Conservation (phyloP, 2,113 vertebrate species). For the Puffinus mauretanicus region DNA sequence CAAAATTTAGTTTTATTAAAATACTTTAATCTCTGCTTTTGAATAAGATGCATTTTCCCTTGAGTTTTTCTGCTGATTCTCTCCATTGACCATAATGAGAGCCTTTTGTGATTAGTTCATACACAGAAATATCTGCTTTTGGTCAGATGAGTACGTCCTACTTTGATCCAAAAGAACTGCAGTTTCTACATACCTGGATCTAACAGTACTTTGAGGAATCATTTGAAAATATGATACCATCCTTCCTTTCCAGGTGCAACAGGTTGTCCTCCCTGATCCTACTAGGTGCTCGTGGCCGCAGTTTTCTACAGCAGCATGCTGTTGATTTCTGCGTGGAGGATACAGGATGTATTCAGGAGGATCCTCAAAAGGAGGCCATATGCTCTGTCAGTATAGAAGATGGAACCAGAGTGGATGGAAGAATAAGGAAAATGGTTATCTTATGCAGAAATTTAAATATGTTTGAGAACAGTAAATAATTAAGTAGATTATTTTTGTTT, state of each 20-base stretch:
- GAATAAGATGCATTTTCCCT: neutral
- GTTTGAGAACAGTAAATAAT: neutral
- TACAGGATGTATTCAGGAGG: neutral
- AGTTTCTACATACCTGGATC: neutral
- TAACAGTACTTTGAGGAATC: neutral
- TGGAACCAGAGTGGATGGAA: neutral
- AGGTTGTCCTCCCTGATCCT: neutral
- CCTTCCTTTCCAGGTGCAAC: neutral
- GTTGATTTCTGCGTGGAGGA: neutral
- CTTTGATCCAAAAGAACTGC: neutral
- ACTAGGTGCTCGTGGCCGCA: neutral
- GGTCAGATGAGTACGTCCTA: neutral
- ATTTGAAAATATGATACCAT: neutral
- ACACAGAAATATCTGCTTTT: neutral
- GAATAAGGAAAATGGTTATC: neutral
- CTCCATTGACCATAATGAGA: neutral
- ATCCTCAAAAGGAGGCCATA: neutral
- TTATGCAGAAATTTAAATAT: neutral
- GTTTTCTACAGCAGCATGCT: neutral
- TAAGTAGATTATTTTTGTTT: neutral
- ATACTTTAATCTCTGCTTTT: neutral
- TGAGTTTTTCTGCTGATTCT: neutral
- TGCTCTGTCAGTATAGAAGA: neutral
- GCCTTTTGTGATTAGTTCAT: neutral
- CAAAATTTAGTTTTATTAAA: neutral